phyloP scores from a whole-genome alignment of 2,888 invertebrate species.

The Dugesia japonica region DNA sequence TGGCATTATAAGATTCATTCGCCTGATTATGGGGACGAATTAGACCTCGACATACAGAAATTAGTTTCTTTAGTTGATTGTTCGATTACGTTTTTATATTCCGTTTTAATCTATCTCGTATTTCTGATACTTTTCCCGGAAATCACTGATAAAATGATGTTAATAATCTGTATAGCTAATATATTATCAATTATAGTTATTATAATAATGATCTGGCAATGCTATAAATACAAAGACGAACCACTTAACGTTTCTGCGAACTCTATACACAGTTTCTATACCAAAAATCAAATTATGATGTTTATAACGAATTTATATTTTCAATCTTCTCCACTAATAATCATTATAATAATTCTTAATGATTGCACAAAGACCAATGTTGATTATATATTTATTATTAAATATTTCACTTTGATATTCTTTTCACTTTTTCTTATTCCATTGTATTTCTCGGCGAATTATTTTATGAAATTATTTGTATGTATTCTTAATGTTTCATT shows the following conservation, averaged over 20 bases:
- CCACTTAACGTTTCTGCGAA: background rate
- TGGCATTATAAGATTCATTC: background rate
- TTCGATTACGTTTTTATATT: background rate
- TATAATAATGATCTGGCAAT: background rate
- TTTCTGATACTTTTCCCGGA: background rate
- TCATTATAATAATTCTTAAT: background rate
- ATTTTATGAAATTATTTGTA: background rate
- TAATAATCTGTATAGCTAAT: background rate
- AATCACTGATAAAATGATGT: background rate
- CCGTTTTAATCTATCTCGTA: background rate
- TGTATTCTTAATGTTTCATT: background rate
- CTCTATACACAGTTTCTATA: background rate
- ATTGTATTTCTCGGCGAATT: background rate
- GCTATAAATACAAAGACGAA: background rate
- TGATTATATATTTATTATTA: background rate
- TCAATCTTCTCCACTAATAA: background rate
- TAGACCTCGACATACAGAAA: background rate
- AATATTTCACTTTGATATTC: background rate
- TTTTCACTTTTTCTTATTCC: background rate
- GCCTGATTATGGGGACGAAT: too few relatives aligned
- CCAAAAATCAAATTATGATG: background rate
- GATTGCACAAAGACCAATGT: background rate
- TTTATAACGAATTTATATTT: background rate
- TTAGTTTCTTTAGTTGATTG: background rate
- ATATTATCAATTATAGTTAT: background rate